Evolutionary conservation across 2,113 vertebrate genomes (phyloP).

Genomic region (Ochotona curzoniae): DNA sequence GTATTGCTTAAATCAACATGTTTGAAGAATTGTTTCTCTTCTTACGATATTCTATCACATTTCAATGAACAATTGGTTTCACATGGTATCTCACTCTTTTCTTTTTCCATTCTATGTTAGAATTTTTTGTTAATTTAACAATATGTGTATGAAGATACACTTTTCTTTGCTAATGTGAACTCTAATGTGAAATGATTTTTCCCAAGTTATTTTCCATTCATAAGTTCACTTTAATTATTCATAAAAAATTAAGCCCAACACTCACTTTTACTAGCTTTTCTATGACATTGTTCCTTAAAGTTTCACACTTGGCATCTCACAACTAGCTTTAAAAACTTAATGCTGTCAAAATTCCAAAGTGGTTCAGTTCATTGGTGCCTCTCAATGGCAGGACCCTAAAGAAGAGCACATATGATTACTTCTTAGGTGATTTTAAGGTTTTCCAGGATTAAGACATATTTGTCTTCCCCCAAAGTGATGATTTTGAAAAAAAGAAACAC

Average conservation of each 20-base stretch:
- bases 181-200: not conserved
- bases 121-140: conserved; percentile 6
- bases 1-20: not conserved
- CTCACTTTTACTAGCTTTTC: not conserved
- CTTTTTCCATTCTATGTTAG: not conserved
- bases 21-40: not conserved
- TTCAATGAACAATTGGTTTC: too few relatives aligned
- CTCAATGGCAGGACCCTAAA: not conserved
- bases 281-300: not conserved
- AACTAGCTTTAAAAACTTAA: not conserved
- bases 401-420: not conserved
- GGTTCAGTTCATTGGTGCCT: not conserved
- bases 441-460: not conserved
- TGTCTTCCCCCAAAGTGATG: not conserved
- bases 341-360: not conserved
- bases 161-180: not conserved
- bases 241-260: not conserved
- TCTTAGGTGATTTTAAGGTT: not conserved
- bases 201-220: not conserved
- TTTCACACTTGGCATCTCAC: not conserved
- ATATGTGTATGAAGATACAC: not conserved
- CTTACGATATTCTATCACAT: not conserved
- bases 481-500: too few relatives aligned
- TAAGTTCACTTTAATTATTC: not conserved
- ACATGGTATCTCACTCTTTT: too few relatives aligned